These are phyloP conservation scores for Lepidotrigona ventralis DNA, from an alignment of 1,140 invertebrate species.

Conservation along the genomic window DNA sequence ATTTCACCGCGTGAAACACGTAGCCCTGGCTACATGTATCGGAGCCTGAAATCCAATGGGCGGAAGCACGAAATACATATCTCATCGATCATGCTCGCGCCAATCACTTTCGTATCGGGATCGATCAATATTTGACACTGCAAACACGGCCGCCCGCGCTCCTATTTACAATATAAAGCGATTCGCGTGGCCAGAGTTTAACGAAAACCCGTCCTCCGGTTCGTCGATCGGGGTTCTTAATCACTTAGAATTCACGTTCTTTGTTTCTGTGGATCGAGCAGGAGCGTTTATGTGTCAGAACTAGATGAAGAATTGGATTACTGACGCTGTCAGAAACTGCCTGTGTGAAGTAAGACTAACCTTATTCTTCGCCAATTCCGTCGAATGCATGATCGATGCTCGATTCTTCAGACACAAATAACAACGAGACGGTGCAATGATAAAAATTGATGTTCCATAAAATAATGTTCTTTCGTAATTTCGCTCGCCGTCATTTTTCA, in stretches of 20 bases:
- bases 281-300: background rate
- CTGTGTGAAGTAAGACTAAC: background rate
- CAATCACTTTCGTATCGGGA: conserved; percentile 38
- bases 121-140: conserved; percentile 44
- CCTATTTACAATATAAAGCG: conserved; percentile 42
- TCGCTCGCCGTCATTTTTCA: no score
- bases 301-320: no score
- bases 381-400: background rate
- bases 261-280: background rate
- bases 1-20: background rate
- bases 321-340: background rate
- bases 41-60: background rate
- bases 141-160: conserved; percentile 18
- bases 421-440: background rate
- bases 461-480: no score
- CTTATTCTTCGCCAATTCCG: background rate
- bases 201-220: background rate
- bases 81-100: conserved; percentile 42
- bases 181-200: background rate
- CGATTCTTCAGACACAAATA: background rate
- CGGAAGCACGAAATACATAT: conserved; percentile 34
- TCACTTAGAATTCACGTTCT: background rate
- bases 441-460: no score
- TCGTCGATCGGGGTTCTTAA: conserved; percentile 15
- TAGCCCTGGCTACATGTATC: background rate